Percentiles rank a stretch among this genome's conserved stretches.
Evolutionary conservation across 2,888 invertebrate genomes (phyloP).

Genomic region (Yponomeuta sedellus): DNA sequence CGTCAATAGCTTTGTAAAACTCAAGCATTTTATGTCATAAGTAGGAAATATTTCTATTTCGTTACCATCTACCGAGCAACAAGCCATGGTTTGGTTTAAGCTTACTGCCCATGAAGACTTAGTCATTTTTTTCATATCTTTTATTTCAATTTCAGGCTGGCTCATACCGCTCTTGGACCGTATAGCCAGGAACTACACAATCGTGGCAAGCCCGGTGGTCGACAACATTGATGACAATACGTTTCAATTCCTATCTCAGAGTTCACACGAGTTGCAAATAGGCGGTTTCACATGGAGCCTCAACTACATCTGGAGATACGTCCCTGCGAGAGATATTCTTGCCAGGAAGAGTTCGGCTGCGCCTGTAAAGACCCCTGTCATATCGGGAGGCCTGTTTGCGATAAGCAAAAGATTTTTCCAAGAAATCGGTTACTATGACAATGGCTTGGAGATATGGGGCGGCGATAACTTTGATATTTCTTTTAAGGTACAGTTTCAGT

Average conservation of each 20-base stretch:
- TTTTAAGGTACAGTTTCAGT: constrained; percentile 80
- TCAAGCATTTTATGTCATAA: too few relatives aligned
- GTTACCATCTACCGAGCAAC: too few relatives aligned
- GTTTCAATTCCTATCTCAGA: constrained; percentile 88
- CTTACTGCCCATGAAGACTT: too few relatives aligned
- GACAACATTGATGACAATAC: constrained; percentile 50
- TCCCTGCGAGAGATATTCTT: constrained; percentile 80
- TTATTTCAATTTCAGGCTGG: too few relatives aligned
- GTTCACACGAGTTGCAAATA: constrained; percentile 84
- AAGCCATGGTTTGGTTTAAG: too few relatives aligned
- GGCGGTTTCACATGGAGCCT: constrained; percentile 95
- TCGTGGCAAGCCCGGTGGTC: too few relatives aligned
- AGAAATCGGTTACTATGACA: constrained; percentile 94
- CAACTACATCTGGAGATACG: constrained; percentile 96
- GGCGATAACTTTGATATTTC: constrained; percentile 97
- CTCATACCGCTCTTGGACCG: too few relatives aligned
- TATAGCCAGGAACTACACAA: too few relatives aligned
- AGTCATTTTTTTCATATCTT: too few relatives aligned
- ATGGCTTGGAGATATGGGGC: constrained; percentile 98
- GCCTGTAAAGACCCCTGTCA: constrained; percentile 94
- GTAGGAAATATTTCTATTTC: too few relatives aligned
- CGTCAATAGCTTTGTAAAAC: too few relatives aligned
- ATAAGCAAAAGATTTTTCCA: constrained; percentile 94
- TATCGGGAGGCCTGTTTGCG: constrained; percentile 98
- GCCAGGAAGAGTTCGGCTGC: constrained; percentile 83